Evolutionary conservation across 2,797 vertebrate species (phyloP).

Genomic region (Lithobates sylvaticus): DNA sequence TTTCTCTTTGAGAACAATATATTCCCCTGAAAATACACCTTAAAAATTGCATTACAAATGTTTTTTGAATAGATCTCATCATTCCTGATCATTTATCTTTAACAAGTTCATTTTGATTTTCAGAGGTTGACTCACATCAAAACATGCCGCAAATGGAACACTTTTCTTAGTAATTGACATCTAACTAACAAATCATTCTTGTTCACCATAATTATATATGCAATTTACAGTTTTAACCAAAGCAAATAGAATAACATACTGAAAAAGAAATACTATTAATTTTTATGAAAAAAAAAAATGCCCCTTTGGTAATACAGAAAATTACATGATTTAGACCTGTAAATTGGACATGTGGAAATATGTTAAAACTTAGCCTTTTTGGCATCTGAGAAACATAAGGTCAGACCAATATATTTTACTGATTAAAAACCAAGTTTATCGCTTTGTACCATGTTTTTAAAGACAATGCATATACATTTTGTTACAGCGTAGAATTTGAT

Average conservation of each 20-base stretch:
- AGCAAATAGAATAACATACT: not conserved
- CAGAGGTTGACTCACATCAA: not conserved
- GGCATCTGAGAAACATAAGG: conserved; percentile 32
- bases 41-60: too few relatives aligned
- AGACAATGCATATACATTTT: conserved; percentile 38
- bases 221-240: conserved; percentile 42
- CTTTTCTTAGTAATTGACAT: conserved; percentile 28
- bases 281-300: conserved; percentile 29
- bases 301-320: conserved; percentile 50
- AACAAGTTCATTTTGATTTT: conserved; percentile 20
- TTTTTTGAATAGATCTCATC: too few relatives aligned
- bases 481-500: not conserved
- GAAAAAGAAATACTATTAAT: conserved; percentile 28
- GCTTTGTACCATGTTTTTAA: conserved; percentile 44
- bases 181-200: conserved; percentile 7
- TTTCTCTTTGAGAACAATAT: too few relatives aligned
- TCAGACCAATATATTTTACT: conserved; percentile 56
- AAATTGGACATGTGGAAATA: conserved; percentile 46
- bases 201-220: conserved; percentile 6
- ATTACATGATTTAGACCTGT: conserved; percentile 54
- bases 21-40: too few relatives aligned
- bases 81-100: not conserved
- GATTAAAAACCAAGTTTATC: conserved; percentile 47
- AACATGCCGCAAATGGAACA: conserved; percentile 19
- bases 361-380: conserved; percentile 39